phyloP scores from a whole-genome alignment of 2,797 vertebrate species.

The Crax fasciolata region DNA sequence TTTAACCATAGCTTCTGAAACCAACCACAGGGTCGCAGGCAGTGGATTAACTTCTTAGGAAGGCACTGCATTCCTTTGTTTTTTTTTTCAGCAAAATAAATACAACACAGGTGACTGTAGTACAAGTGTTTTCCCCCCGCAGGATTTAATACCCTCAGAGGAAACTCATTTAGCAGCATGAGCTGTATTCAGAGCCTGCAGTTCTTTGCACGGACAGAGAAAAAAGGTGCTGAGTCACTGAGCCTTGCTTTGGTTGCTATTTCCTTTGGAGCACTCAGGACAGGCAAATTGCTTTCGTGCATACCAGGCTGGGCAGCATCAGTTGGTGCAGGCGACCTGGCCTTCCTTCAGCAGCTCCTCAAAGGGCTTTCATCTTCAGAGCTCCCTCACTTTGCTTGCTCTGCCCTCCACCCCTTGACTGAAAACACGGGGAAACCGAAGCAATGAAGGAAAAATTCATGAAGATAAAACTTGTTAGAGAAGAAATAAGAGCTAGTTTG shows the following conservation, averaged over 20 bases:
- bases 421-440: background rate
- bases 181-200: background rate
- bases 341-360: background rate
- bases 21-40: conserved; percentile 15
- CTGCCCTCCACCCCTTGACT: background rate
- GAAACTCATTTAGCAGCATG: background rate
- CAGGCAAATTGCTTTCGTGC: background rate
- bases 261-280: background rate
- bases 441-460: background rate
- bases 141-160: background rate
- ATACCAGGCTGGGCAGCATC: background rate
- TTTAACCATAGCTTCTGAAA: conserved; percentile 6
- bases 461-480: background rate
- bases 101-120: background rate
- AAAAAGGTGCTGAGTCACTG: background rate
- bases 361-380: background rate
- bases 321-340: background rate
- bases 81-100: background rate
- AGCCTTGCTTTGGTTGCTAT: background rate
- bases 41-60: conserved; percentile 10
- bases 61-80: conserved; percentile 27
- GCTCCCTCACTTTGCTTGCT: background rate
- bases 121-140: background rate
- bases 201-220: background rate
- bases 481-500: background rate